Evolutionary conservation across 2,888 invertebrate genomes (phyloP), one percentile per base, ranked within the genome.

Genomic region (Yponomeuta cagnagella): DNA sequence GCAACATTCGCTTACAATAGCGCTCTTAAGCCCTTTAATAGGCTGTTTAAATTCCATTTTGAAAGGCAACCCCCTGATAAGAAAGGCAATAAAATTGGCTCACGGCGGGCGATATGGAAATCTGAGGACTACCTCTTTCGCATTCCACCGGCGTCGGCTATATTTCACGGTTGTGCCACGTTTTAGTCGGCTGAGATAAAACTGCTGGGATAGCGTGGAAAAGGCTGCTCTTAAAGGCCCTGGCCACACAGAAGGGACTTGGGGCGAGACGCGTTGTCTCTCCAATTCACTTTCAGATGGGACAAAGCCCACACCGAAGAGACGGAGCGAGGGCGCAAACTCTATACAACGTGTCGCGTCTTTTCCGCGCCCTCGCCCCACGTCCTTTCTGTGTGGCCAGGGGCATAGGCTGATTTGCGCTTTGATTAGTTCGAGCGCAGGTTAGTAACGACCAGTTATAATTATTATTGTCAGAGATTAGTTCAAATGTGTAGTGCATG

Each of bases 161-260:
- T 89, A 89, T 89, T 90, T 89, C 85, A 89, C 86, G 82, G 82
- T 75, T 83, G 86, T 88, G 88, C 89, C 86, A 88, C 82, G 83
- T 58, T 58, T 58, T 58, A 58, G 52, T 58, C 52, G 82, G 85
- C 84, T 86, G 85, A 83, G 89, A 88, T 89, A 89, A 87, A 86
- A 43, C 77, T 75, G 79, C 74, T 76, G 67, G 1, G 8, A 12
- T 66, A 69, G 72, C 77, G 72, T 76, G 83, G 87, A 84, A 72
- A 69, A 4, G 75, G 83, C 78, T 72, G 75, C 68, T 75, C 71
- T 66, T 64, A 33, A 70, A 15, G 2, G 65, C 9, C 65, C 31
- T 48, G 33, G 33, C 43, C 23, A 23, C 23, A 23, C 23, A 23
- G 23, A 23, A 23, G 23, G 23, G 23, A 23, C 23, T 23, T 23